Conservation (phyloP, 2,888 invertebrate species). For the Danaus chrysippus region DNA sequence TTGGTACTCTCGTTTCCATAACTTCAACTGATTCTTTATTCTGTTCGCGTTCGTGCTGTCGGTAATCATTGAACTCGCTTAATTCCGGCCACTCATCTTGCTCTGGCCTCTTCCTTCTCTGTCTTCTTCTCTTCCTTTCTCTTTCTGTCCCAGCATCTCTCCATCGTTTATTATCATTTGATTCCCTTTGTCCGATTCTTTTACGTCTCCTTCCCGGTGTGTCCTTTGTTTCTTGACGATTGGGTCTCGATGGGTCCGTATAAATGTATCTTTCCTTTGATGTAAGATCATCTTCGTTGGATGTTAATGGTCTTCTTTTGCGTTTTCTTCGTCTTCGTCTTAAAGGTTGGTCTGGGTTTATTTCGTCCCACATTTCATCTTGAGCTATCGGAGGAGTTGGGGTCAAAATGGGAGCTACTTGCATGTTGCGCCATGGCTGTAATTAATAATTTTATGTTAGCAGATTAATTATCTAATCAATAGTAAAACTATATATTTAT, state of each 20-base stretch:
- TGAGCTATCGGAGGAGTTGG: conserved; percentile 38
- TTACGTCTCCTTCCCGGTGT: conserved; percentile 54
- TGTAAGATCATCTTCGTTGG: conserved; percentile 42
- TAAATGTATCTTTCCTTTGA: conserved; percentile 45
- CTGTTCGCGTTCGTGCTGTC: conserved; percentile 30
- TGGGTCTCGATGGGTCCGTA: conserved; percentile 43
- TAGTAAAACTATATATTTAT: too few relatives aligned
- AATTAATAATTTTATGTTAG: conserved; percentile 40
- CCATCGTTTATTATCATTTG: conserved; percentile 42
- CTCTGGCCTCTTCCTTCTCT: conserved; percentile 55
- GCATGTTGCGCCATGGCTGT: conserved; percentile 76
- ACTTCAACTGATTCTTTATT: conserved; percentile 30
- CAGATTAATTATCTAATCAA: too few relatives aligned
- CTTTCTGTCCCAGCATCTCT: conserved; percentile 58
- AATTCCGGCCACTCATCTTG: conserved; percentile 45
- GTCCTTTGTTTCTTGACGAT: conserved; percentile 46
- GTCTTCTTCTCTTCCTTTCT: conserved; percentile 57
- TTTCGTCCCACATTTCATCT: conserved; percentile 53
- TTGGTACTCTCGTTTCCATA: conserved; percentile 20
- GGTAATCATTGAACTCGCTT: conserved; percentile 45
- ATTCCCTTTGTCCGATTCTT: conserved; percentile 42
- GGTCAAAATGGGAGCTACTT: conserved; percentile 47
- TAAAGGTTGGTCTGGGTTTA: conserved; percentile 50
- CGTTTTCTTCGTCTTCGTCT: conserved; percentile 79
- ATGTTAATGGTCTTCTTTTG: conserved; percentile 78